Evolutionary conservation across 2,797 vertebrate genomes (phyloP).

Genomic region (Aplochiton taeniatus): DNA sequence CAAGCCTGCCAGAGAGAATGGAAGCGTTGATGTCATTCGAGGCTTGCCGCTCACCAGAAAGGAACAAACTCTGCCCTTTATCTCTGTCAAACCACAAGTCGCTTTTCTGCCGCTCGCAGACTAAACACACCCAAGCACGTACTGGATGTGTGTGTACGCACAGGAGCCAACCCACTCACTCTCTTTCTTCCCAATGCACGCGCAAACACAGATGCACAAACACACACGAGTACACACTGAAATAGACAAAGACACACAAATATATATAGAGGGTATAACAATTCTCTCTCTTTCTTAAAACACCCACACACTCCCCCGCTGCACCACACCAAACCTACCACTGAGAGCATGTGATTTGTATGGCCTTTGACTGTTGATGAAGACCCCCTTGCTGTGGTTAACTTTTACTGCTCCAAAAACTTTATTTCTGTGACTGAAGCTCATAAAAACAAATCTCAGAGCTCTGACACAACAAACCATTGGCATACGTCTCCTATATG

Average conservation of each 20-base stretch:
- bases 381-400: conserved; percentile 32
- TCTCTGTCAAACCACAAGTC: conserved; percentile 61
- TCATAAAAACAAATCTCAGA: conserved; percentile 42
- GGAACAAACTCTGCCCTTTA: conserved; percentile 50
- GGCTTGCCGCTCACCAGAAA: conserved; percentile 46
- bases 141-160: neutral
- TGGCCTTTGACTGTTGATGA: conserved; percentile 25
- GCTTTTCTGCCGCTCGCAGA: conserved; percentile 58
- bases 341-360: conserved; percentile 40
- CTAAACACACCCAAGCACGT: conserved; percentile 56
- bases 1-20: conserved; percentile 36
- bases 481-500: conserved; percentile 17
- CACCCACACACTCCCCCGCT: conserved; percentile 7
- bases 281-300: neutral
- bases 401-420: conserved; percentile 44
- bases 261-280: too few relatives aligned
- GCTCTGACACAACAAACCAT: conserved; percentile 35
- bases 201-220: conserved; percentile 19
- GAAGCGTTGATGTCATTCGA: conserved; percentile 59
- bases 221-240: conserved; percentile 14
- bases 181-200: neutral
- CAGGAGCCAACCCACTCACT: too few relatives aligned
- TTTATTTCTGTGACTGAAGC: conserved; percentile 40
- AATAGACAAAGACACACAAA: neutral
- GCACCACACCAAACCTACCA: conserved; percentile 27